Conservation (phyloP, 2,888 invertebrate genomes). For the Trissonchulus latispiculum region DNA sequence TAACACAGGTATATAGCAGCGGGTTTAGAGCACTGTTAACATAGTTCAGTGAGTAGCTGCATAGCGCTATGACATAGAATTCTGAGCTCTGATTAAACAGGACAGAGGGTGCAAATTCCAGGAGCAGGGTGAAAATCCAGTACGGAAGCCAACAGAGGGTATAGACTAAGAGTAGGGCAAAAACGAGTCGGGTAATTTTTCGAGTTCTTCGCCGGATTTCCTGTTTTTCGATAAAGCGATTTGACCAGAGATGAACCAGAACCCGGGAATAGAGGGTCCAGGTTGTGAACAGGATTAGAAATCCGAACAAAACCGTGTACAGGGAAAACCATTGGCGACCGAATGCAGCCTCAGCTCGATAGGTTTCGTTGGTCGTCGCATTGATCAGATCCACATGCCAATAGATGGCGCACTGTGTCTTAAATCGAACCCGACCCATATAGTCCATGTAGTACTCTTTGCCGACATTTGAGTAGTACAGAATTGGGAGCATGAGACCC, state of each 20-base stretch:
- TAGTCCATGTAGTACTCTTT: background rate
- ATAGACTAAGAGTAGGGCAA: background rate
- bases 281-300: background rate
- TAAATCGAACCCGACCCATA: background rate
- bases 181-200: background rate
- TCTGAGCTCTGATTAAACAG: background rate
- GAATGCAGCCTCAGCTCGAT: background rate
- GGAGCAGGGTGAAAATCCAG: background rate
- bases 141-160: constrained; percentile 7
- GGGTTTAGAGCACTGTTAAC: constrained; percentile 15
- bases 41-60: constrained; percentile 5
- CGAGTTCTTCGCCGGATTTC: background rate
- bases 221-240: background rate
- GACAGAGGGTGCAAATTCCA: background rate
- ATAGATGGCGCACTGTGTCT: constrained; percentile 6
- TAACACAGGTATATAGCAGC: background rate
- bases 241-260: background rate
- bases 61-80: background rate
- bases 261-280: constrained; percentile 15
- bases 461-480: background rate
- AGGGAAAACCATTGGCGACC: background rate
- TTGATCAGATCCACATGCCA: background rate
- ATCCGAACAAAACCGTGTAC: background rate
- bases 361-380: background rate
- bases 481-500: background rate